Conservation (phyloP, 2,888 invertebrate species). For the Callyntrura sp. region DNA sequence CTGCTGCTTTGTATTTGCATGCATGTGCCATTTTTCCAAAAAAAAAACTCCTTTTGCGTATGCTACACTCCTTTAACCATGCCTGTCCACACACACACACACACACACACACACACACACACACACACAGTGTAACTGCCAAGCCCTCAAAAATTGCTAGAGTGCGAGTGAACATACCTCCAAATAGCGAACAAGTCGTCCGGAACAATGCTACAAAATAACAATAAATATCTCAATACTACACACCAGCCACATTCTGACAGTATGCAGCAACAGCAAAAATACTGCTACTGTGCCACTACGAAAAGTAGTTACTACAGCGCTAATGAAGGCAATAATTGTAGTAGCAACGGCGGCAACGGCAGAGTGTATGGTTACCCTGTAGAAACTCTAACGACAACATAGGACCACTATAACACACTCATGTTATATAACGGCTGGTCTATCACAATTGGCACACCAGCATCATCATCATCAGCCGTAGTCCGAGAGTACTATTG, state of each 20-base stretch:
- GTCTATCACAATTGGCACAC: too few species aligned
- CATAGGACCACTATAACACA: too few species aligned
- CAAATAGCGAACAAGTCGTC: neutral
- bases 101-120: too few species aligned
- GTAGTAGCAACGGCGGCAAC: neutral
- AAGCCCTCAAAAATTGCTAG: too few species aligned
- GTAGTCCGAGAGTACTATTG: too few species aligned
- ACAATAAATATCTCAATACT: neutral
- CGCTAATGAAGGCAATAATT: slow-evolving; percentile 44
- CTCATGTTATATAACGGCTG: too few species aligned
- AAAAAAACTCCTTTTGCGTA: neutral
- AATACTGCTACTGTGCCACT: neutral
- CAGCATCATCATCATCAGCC: too few species aligned
- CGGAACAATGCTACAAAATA: slow-evolving; percentile 8
- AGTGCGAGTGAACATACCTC: neutral
- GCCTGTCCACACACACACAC: too few species aligned
- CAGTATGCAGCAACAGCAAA: too few species aligned
- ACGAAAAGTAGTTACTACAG: neutral
- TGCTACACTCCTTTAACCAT: neutral
- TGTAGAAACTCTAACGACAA: too few species aligned
- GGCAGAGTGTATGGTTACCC: too few species aligned
- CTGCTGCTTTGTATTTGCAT: neutral
- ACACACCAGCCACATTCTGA: neutral
- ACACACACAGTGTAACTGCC: too few species aligned
- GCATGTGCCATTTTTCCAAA: neutral